phyloP scores from a whole-genome alignment of 1,140 invertebrate genomes.

The Drosophila ohnishii region DNA sequence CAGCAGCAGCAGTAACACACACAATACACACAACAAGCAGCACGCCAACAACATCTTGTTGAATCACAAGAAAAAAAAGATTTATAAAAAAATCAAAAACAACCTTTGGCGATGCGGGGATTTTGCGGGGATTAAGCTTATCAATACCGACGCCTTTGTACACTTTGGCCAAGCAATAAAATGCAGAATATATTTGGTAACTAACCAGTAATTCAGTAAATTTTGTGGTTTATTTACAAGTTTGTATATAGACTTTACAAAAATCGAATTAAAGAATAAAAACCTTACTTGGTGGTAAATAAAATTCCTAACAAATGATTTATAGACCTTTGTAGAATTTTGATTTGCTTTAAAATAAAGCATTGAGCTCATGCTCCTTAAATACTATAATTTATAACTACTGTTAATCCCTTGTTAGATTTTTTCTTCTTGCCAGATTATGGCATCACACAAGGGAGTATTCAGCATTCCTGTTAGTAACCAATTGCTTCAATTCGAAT shows the following conservation, averaged over 20 bases:
- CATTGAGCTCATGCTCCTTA: background rate
- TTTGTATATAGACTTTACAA: no score
- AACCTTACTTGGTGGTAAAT: background rate
- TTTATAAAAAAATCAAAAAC: slow-evolving; percentile 37
- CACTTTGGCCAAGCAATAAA: slow-evolving; percentile 16
- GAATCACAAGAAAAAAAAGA: slow-evolving; percentile 62
- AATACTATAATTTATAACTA: background rate
- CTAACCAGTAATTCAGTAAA: background rate
- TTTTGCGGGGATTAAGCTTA: slow-evolving; percentile 7
- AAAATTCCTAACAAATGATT: background rate
- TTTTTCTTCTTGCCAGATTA: background rate
- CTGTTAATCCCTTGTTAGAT: background rate
- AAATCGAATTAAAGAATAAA: background rate
- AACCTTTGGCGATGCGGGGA: slow-evolving; percentile 1
- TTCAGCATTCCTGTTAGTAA: background rate
- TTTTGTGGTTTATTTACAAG: background rate
- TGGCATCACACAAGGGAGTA: background rate
- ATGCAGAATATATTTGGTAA: background rate
- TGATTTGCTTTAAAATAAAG: background rate
- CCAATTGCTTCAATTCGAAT: slow-evolving; percentile 4
- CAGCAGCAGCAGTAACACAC: slow-evolving; percentile 25
- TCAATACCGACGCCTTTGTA: slow-evolving; percentile 40
- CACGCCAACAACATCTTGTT: slow-evolving; percentile 73
- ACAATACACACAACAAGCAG: background rate
- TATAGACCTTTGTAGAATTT: background rate